These are phyloP conservation scores for Sphecodes monilicornis DNA, from an alignment of 2,888 invertebrate genomes.

Conservation along the genomic window DNA sequence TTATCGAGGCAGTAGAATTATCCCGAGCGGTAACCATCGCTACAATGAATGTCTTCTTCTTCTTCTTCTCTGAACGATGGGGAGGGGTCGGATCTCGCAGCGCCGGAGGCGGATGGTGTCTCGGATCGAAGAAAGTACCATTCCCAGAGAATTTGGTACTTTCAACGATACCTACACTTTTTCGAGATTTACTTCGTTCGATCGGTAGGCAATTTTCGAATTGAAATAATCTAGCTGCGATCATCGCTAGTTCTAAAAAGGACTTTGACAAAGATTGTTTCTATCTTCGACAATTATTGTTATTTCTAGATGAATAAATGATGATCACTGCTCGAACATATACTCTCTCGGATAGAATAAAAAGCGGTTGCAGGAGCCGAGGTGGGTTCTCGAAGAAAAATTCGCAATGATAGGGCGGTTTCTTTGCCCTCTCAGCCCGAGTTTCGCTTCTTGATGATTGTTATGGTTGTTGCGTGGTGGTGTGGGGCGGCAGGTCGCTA, in stretches of 20 bases:
- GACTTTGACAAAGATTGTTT: too few relatives aligned
- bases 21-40: constrained; percentile 20
- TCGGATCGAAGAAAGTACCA: neutral
- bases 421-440: neutral
- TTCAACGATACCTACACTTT: neutral
- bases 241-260: too few relatives aligned
- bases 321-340: neutral
- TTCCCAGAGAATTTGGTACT: neutral
- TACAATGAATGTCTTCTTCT: constrained; percentile 45
- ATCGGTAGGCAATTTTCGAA: too few relatives aligned
- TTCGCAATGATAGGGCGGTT: neutral
- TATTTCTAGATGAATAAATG: neutral
- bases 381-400: neutral
- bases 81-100: neutral
- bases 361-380: neutral
- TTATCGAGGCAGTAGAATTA: constrained; percentile 49
- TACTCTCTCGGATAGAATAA: neutral
- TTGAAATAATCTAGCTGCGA: too few relatives aligned
- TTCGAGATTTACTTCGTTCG: neutral
- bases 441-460: neutral
- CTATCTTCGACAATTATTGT: neutral
- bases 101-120: neutral
- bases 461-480: neutral
- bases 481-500: neutral
- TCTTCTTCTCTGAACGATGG: constrained; percentile 22